Percentiles rank a stretch among this genome's conserved stretches.
Evolutionary conservation across 2,113 vertebrate species (phyloP).

Genomic region (Vicugna pacos): DNA sequence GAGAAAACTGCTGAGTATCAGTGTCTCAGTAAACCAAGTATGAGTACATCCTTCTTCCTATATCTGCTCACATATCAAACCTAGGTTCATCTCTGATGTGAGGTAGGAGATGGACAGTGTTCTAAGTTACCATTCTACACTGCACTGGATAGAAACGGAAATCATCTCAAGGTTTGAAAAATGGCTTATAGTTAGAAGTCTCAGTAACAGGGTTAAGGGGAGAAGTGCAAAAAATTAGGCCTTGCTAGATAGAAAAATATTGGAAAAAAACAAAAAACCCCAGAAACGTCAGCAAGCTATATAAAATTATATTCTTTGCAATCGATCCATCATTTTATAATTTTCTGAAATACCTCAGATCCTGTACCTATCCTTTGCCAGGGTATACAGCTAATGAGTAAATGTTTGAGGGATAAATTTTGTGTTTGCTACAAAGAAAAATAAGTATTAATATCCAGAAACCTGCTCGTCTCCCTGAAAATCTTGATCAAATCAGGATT

Average conservation of each 20-base stretch:
- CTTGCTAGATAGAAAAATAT: not conserved
- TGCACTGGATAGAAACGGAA: not conserved
- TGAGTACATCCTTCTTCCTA: not conserved
- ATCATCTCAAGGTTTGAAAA: constrained; percentile 34
- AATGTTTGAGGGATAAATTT: not conserved
- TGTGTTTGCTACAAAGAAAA: constrained; percentile 34
- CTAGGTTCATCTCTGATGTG: not conserved
- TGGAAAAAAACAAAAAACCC: not conserved
- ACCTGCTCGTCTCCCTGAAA: not conserved
- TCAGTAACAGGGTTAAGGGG: not conserved
- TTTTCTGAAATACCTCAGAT: not conserved
- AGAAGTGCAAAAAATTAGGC: not conserved
- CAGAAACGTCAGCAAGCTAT: not conserved
- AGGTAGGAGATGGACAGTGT: not conserved
- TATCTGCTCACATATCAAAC: not conserved
- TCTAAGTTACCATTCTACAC: not conserved
- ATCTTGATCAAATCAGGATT: not conserved
- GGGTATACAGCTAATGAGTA: not conserved
- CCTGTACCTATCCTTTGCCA: not conserved
- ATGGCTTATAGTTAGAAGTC: not conserved
- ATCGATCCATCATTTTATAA: not conserved
- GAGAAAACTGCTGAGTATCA: not conserved
- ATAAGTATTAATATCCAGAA: not conserved
- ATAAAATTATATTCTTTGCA: not conserved
- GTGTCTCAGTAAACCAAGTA: not conserved